phyloP scores from a whole-genome alignment of 2,113 vertebrate genomes.

The Cinclus cinclus region DNA sequence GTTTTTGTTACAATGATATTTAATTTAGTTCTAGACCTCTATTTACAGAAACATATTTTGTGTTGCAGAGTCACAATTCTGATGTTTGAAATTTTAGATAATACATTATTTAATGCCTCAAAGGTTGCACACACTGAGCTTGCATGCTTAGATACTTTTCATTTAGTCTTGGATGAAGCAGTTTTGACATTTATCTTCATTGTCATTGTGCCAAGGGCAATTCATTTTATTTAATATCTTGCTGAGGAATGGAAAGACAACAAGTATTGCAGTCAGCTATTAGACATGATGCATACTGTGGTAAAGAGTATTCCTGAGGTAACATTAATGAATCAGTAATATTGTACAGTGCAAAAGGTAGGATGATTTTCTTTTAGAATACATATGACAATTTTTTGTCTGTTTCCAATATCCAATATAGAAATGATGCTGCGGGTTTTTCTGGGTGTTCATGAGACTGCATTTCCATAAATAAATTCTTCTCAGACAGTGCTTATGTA shows the following conservation, averaged over 20 bases:
- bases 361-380: background rate
- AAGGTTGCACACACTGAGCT: background rate
- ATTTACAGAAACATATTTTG: background rate
- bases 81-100: background rate
- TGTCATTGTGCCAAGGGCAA: background rate
- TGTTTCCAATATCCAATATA: background rate
- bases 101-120: background rate
- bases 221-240: constrained; percentile 2
- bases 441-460: background rate
- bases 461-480: background rate
- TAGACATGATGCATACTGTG: background rate
- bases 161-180: background rate
- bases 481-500: background rate
- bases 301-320: background rate
- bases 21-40: background rate
- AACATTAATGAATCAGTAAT: background rate
- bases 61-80: background rate
- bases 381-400: background rate
- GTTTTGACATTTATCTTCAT: constrained; percentile 10
- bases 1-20: background rate
- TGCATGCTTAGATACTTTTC: background rate
- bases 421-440: background rate
- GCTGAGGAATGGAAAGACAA: constrained; percentile 1
- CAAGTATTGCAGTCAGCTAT: background rate
- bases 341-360: background rate